These are phyloP conservation scores for Malthinus flaveolus DNA, from an alignment of 2,888 invertebrate species.

Conservation along the genomic window DNA sequence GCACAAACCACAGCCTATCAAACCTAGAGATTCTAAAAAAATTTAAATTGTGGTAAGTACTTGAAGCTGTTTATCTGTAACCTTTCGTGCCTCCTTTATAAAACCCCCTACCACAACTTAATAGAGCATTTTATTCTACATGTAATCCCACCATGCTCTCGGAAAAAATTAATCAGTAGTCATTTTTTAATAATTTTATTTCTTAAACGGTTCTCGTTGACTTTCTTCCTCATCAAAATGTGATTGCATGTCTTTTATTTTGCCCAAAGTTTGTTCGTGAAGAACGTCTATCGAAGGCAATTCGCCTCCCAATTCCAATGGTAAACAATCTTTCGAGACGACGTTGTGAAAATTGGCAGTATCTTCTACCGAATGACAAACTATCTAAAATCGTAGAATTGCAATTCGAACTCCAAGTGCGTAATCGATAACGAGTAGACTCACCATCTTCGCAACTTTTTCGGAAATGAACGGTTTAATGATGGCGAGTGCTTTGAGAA, in stretches of 20 bases:
- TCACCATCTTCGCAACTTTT: conserved; percentile 28
- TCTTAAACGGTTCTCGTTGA: neutral
- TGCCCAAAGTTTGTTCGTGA: neutral
- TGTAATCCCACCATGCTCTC: no score
- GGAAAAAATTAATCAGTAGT: no score
- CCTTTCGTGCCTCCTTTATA: no score
- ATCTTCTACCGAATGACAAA: conserved; percentile 42
- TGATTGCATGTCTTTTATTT: neutral
- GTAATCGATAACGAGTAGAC: conserved; percentile 9
- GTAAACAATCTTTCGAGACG: neutral
- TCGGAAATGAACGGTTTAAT: conserved; percentile 47
- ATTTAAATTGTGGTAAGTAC: no score
- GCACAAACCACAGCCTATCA: no score
- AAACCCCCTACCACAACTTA: no score
- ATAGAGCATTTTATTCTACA: no score
- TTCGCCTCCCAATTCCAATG: neutral
- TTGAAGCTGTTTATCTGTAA: no score
- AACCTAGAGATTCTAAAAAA: no score
- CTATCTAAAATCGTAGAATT: conserved; percentile 55
- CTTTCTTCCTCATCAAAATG: neutral
- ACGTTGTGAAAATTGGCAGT: neutral
- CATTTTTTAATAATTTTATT: no score
- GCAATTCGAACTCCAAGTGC: neutral
- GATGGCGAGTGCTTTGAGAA: conserved; percentile 50
- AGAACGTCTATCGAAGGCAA: neutral